Evolutionary conservation across 2,888 invertebrate genomes (phyloP).

Genomic region (Altica lythri): DNA sequence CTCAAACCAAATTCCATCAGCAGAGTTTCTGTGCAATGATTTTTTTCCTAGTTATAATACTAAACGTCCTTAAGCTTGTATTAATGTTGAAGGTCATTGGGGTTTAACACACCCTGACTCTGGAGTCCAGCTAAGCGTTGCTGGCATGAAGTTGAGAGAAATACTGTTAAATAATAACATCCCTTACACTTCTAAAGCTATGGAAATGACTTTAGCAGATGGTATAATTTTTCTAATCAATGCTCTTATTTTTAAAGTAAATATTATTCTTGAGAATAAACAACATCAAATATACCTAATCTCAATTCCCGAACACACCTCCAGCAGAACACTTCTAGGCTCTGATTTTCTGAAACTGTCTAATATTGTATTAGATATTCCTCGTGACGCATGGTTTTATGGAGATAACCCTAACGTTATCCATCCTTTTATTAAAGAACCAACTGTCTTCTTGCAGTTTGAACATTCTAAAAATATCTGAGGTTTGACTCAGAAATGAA

Average conservation of each 20-base stretch:
- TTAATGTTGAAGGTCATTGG: neutral
- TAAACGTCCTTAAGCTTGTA: no score
- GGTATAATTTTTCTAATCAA: neutral
- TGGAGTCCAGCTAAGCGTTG: neutral
- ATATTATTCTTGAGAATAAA: neutral
- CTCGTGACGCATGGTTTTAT: no score
- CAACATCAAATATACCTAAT: neutral
- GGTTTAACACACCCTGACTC: neutral
- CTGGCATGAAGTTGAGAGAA: neutral
- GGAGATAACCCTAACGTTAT: no score
- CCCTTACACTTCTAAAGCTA: neutral
- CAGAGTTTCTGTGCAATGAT: no score
- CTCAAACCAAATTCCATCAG: no score
- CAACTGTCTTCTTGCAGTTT: no score
- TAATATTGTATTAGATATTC: conserved; percentile 10
- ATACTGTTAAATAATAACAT: conserved; percentile 1
- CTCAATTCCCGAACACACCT: neutral
- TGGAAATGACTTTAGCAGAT: conserved; percentile 9
- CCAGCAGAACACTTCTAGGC: no score
- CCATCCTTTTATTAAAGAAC: no score
- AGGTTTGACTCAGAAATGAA: no score
- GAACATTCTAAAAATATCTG: no score
- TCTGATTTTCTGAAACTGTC: no score
- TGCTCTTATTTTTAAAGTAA: neutral
- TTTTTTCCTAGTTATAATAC: no score